These are phyloP conservation scores for Goniozus legneri DNA, from an alignment of 1,140 invertebrate species.

Conservation along the genomic window DNA sequence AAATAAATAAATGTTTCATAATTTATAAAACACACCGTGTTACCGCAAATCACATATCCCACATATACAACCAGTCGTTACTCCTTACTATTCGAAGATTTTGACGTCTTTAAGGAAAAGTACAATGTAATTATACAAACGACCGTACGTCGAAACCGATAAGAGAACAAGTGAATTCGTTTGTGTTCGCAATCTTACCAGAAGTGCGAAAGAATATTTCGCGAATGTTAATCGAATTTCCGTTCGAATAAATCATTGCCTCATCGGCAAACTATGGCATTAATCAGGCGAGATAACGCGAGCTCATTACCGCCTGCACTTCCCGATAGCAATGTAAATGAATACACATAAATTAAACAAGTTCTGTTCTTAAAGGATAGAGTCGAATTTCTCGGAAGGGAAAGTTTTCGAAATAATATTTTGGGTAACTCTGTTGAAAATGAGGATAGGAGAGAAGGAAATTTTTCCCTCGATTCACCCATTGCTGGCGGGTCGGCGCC, in stretches of 20 bases:
- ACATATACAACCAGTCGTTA: neutral
- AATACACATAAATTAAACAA: neutral
- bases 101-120: neutral
- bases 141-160: neutral
- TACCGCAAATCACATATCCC: slow-evolving; percentile 7
- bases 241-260: neutral
- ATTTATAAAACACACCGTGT: slow-evolving; percentile 31
- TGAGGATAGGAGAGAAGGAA: neutral
- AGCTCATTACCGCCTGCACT: neutral
- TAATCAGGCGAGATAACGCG: neutral
- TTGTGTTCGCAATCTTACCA: neutral
- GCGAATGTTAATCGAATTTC: neutral
- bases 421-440: neutral
- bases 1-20: slow-evolving; percentile 44
- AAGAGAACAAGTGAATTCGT: neutral
- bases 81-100: neutral
- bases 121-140: neutral
- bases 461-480: neutral
- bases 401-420: neutral
- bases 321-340: neutral
- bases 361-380: neutral
- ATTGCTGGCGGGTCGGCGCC: slow-evolving; percentile 4
- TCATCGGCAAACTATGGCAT: neutral
- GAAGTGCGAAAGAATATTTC: neutral
- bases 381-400: neutral